Evolutionary conservation across 2,888 invertebrate genomes (phyloP).

Genomic region (Thecophora atra): DNA sequence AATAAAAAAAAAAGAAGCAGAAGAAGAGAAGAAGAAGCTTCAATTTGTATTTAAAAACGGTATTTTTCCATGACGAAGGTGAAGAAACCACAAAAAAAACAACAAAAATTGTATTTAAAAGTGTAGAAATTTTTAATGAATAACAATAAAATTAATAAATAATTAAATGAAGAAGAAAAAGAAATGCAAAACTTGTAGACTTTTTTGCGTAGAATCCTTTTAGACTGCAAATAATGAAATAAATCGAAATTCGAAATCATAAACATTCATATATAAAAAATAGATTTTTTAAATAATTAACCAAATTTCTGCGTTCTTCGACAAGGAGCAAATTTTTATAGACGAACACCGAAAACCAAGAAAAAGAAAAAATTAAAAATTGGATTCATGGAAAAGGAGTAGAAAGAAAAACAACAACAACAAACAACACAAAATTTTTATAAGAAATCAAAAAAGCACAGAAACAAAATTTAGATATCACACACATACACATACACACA

Average conservation of each 20-base stretch:
- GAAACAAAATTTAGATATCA: conserved; percentile 2
- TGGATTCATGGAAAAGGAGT: background rate
- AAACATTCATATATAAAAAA: background rate
- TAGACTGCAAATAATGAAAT: background rate
- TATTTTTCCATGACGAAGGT: background rate
- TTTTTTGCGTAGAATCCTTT: conserved; percentile 28
- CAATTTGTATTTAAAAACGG: conserved; percentile 8
- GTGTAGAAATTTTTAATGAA: conserved; percentile 32
- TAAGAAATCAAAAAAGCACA: conserved; percentile 13
- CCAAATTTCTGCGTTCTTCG: background rate
- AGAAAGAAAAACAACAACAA: background rate
- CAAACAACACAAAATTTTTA: conserved; percentile 3
- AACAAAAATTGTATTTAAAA: conserved; percentile 12
- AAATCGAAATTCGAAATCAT: background rate
- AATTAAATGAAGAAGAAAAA: too few relatives aligned
- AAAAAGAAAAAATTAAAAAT: conserved; percentile 7
- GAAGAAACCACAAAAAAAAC: background rate
- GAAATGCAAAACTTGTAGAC: conserved; percentile 26
- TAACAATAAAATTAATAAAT: too few relatives aligned
- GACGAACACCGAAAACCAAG: conserved; percentile 10
- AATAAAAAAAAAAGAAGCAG: conserved; percentile 6
- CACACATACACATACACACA: conserved; percentile 5
- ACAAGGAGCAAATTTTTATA: conserved; percentile 8
- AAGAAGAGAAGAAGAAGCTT: background rate
- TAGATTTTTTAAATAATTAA: background rate